phyloP scores from a whole-genome alignment of 1,140 invertebrate genomes.

The Drosophila orosa region DNA sequence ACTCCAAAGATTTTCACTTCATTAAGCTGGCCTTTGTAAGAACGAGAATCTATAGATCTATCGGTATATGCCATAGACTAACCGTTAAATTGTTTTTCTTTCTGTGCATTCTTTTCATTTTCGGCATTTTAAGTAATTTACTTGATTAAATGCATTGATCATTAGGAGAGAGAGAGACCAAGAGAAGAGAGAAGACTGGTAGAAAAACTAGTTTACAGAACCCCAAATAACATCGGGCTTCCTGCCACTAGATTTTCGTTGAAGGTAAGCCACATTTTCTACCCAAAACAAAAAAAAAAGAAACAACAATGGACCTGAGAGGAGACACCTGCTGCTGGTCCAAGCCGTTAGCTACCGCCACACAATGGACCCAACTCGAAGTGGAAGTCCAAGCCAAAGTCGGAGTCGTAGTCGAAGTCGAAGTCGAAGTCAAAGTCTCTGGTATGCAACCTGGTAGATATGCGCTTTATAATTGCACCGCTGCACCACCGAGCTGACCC shows the following conservation, averaged over 20 bases:
- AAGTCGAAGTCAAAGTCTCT: slow-evolving; percentile 22
- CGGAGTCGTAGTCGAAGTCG: slow-evolving; percentile 9
- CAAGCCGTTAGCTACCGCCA: slow-evolving; percentile 57
- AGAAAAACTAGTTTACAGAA: slow-evolving; percentile 75
- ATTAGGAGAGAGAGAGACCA: slow-evolving; percentile 55
- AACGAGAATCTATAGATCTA: slow-evolving; percentile 1
- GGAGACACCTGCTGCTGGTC: slow-evolving; percentile 62
- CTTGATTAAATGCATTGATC: slow-evolving; percentile 79
- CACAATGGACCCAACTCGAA: slow-evolving; percentile 58
- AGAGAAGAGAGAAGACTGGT: slow-evolving; percentile 10
- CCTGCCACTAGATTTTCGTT: slow-evolving; percentile 54
- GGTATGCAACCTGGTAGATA: slow-evolving; percentile 55
- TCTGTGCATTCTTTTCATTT: slow-evolving; percentile 47
- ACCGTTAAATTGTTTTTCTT: slow-evolving; percentile 70
- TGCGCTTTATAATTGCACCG: slow-evolving; percentile 75
- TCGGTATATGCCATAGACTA: slow-evolving; percentile 13
- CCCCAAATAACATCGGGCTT: slow-evolving; percentile 56
- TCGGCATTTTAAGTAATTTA: slow-evolving; percentile 50
- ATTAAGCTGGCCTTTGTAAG: slow-evolving; percentile 52
- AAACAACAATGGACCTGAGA: slow-evolving; percentile 38
- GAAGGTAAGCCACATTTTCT: slow-evolving; percentile 80
- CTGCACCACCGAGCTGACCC: slow-evolving; percentile 64
- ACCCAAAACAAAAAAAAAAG: slow-evolving; percentile 31
- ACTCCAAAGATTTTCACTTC: slow-evolving; percentile 54
- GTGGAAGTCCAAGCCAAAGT: slow-evolving; percentile 10